A percentile compares a stretch with the other conserved stretches of the same genome.
These are phyloP conservation scores for Actinernus sp. DNA, from an alignment of 92 coral and sea anemone genomes.

Conservation along the genomic window DNA sequence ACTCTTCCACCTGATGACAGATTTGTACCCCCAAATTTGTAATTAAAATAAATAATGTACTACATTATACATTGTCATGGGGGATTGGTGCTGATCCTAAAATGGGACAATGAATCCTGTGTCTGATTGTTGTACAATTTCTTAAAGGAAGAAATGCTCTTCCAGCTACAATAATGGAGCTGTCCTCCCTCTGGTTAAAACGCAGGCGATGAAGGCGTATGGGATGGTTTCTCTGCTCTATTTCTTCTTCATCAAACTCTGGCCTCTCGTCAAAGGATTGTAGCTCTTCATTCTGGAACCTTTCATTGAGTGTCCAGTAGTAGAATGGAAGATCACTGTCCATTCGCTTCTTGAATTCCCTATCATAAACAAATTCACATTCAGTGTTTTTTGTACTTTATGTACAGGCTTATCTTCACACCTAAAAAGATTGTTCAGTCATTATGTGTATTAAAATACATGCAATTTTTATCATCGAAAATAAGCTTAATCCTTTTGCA, in stretches of 20 bases:
- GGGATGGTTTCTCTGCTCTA: conserved; percentile 36
- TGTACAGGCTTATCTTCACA: too few species aligned
- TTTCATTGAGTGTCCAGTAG: conserved; percentile 60
- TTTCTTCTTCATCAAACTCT: conserved; percentile 43
- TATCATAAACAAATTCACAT: conserved; percentile 1
- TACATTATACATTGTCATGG: neutral
- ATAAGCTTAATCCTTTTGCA: too few species aligned
- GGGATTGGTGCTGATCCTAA: conserved; percentile 54
- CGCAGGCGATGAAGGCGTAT: conserved; percentile 31
- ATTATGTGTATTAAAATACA: too few species aligned
- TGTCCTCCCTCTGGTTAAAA: conserved; percentile 65
- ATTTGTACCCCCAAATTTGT: too few species aligned
- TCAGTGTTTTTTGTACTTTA: too few species aligned
- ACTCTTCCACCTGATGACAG: too few species aligned
- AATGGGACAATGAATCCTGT: conserved; percentile 37
- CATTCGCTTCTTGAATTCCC: conserved; percentile 66
- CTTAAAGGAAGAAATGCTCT: conserved; percentile 60
- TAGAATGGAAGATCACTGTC: conserved; percentile 47
- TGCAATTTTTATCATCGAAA: too few species aligned
- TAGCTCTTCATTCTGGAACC: conserved; percentile 39
- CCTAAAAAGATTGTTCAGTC: too few species aligned
- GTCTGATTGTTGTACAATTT: conserved; percentile 28
- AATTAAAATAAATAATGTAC: neutral
- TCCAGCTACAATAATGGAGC: conserved; percentile 50
- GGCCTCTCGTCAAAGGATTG: conserved; percentile 52